Conservation (phyloP, 2,888 invertebrate species). For the Idaea dimidiata region DNA sequence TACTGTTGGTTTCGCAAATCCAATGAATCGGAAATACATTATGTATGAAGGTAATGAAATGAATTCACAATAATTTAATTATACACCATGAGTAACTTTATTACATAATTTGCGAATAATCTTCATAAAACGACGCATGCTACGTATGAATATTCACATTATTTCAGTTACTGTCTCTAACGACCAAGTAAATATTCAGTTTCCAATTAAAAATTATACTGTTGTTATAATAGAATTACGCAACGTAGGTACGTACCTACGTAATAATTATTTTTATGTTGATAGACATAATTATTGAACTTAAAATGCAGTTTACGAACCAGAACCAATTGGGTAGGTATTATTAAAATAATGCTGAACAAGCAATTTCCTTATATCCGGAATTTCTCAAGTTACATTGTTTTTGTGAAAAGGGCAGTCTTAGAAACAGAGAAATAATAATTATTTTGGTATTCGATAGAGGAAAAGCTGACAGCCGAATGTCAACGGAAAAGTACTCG, state of each 20-base stretch:
- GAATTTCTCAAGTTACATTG: neutral
- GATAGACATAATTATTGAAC: neutral
- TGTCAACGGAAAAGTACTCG: neutral
- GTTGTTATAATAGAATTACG: neutral
- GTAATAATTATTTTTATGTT: neutral
- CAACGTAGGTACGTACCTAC: neutral
- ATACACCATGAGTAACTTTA: neutral
- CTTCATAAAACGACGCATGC: neutral
- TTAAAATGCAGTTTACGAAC: conserved; percentile 1
- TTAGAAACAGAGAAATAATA: neutral
- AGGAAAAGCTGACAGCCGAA: neutral
- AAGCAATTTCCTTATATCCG: neutral
- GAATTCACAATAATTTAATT: neutral
- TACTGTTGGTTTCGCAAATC: neutral
- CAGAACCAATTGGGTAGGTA: neutral
- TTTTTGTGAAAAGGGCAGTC: neutral
- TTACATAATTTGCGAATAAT: neutral
- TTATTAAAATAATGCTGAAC: no score
- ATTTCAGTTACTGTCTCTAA: neutral
- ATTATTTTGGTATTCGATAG: neutral
- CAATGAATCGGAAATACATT: neutral
- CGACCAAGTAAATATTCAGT: neutral
- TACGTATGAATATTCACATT: neutral
- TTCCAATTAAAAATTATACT: neutral
- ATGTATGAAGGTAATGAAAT: no score